Evolutionary conservation across 1,140 invertebrate species (phyloP).

Genomic region (Calephelis virginiensis): DNA sequence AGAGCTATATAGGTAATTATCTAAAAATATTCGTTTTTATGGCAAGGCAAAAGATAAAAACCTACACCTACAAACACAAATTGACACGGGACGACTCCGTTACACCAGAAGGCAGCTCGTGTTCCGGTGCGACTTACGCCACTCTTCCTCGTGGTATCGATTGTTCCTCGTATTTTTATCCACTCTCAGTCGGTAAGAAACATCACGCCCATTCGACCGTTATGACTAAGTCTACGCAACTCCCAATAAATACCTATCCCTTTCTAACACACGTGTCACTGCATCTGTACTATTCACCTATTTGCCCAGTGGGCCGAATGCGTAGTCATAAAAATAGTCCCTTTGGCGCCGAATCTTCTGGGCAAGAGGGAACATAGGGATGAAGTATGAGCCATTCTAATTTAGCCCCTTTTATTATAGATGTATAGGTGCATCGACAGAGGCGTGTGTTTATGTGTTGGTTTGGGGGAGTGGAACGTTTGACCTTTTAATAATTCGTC

Average conservation of each 20-base stretch:
- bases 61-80: too few species aligned
- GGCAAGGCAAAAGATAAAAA: too few species aligned
- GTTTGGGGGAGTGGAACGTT: slow-evolving; percentile 9
- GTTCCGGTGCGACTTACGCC: slow-evolving; percentile 45
- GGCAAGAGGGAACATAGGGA: slow-evolving; percentile 38
- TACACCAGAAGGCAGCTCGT: neutral
- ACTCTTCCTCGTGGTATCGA: slow-evolving; percentile 53
- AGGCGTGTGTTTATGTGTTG: slow-evolving; percentile 31
- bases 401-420: slow-evolving; percentile 63
- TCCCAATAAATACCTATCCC: slow-evolving; percentile 60
- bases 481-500: slow-evolving; percentile 12
- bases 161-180: slow-evolving; percentile 77
- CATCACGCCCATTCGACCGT: slow-evolving; percentile 78
- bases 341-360: slow-evolving; percentile 73
- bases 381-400: slow-evolving; percentile 52
- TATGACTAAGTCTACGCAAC: slow-evolving; percentile 71
- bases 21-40: too few species aligned
- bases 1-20: too few species aligned
- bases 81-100: too few species aligned
- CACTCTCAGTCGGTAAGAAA: slow-evolving; percentile 74
- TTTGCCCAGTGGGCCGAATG: slow-evolving; percentile 70
- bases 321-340: slow-evolving; percentile 77
- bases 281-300: slow-evolving; percentile 53
- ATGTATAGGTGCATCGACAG: slow-evolving; percentile 45
- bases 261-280: slow-evolving; percentile 61